Percentiles rank a stretch among this genome's conserved stretches.
phyloP scores from a whole-genome alignment of 2,113 vertebrate species.

The Melospiza melodia region DNA sequence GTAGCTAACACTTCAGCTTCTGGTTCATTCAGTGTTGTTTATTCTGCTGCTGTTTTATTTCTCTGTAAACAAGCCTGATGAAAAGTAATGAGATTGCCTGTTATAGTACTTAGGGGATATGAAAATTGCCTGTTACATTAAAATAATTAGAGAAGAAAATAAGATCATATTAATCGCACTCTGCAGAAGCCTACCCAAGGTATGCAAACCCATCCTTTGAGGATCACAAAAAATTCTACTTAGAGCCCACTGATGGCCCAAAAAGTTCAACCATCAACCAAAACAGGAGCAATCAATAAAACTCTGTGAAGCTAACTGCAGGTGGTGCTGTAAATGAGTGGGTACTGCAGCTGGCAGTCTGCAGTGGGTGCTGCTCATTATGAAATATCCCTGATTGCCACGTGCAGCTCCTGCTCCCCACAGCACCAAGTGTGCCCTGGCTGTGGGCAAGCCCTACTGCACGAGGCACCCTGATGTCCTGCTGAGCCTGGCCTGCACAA shows the following conservation, averaged over 20 bases:
- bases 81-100: slow-evolving; percentile 23
- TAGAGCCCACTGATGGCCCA: not conserved
- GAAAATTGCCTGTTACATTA: slow-evolving; percentile 18
- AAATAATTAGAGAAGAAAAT: slow-evolving; percentile 30
- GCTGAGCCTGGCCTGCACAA: not conserved
- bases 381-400: not conserved
- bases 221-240: not conserved
- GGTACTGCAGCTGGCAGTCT: not conserved
- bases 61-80: slow-evolving; percentile 13
- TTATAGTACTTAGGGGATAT: slow-evolving; percentile 5
- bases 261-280: not conserved
- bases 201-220: not conserved
- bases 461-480: not conserved
- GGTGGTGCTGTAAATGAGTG: not conserved
- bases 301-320: not conserved
- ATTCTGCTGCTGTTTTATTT: slow-evolving; percentile 11
- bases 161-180: not conserved
- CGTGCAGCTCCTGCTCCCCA: not conserved
- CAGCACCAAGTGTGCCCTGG: not conserved
- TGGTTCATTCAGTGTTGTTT: not conserved
- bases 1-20: not conserved
- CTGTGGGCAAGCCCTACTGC: not conserved
- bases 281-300: not conserved
- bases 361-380: not conserved
- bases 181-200: not conserved